A percentile compares a stretch with the other conserved stretches of the same genome.
Evolutionary conservation across 2,888 invertebrate genomes (phyloP).

Genomic region (Torymus texanus): DNA sequence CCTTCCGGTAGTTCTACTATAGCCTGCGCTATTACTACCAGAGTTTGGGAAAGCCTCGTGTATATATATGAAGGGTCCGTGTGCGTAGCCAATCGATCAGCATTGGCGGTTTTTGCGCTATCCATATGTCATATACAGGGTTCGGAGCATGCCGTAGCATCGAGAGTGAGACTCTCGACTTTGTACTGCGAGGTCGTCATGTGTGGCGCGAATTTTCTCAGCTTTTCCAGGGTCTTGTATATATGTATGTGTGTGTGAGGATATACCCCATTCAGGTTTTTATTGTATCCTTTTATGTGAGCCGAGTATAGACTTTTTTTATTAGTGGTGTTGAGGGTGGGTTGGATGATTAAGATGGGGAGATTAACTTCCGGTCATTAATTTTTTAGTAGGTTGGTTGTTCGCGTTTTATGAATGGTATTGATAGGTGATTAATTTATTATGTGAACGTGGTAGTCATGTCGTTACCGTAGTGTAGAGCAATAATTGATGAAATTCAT

Average conservation of each 20-base stretch:
- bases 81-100: constrained; percentile 74
- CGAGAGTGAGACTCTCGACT: constrained; percentile 66
- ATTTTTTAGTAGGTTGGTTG: neutral
- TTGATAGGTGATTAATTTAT: too few relatives aligned
- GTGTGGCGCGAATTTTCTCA: constrained; percentile 36
- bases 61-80: constrained; percentile 60
- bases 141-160: constrained; percentile 71
- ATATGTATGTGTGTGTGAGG: neutral
- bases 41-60: neutral
- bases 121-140: constrained; percentile 71
- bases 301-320: neutral
- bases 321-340: neutral
- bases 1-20: too few relatives aligned
- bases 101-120: constrained; percentile 73
- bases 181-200: constrained; percentile 21
- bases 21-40: too few relatives aligned
- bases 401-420: neutral
- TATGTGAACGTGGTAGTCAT: too few relatives aligned
- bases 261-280: constrained; percentile 21
- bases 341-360: neutral
- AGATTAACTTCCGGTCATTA: constrained; percentile 13
- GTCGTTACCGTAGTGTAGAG: too few relatives aligned
- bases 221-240: neutral
- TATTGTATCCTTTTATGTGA: neutral
- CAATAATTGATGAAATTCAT: too few relatives aligned